Evolutionary conservation across 53 echinoderm and acorn worm species (phyloP).

Genomic region (Pentamera pediparva): DNA sequence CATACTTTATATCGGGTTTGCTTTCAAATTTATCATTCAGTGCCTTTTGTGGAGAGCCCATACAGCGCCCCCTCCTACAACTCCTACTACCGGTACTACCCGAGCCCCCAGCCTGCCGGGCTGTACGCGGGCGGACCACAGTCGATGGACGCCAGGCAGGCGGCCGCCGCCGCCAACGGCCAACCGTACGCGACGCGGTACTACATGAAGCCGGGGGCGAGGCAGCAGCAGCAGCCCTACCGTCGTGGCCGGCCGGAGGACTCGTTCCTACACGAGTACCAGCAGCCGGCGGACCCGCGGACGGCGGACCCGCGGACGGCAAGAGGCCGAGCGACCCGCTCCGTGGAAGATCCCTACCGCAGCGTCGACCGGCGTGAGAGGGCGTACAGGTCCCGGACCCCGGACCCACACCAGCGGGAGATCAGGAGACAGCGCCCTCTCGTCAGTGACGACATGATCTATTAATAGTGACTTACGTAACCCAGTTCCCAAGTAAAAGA

Average conservation of each 20-base stretch:
- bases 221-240: slow-evolving; percentile 2
- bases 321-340: background rate
- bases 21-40: background rate
- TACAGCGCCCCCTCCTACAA: slow-evolving; percentile 24
- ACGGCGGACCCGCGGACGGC: background rate
- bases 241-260: background rate
- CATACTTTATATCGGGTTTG: too few species aligned
- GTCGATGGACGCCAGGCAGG: background rate
- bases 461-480: background rate
- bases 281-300: background rate
- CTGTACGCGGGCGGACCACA: background rate
- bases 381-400: background rate
- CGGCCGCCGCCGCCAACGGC: too few species aligned
- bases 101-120: background rate
- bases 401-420: background rate
- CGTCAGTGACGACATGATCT: slow-evolving; percentile 26
- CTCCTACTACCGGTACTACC: slow-evolving; percentile 24
- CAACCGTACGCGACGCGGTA: slow-evolving; percentile 10
- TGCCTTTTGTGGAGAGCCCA: slow-evolving; percentile 14
- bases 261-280: slow-evolving; percentile 27
- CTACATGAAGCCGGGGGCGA: background rate
- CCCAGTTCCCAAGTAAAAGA: background rate
- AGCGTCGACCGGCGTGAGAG: background rate
- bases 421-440: background rate
- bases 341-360: background rate